Evolutionary conservation across 2,113 vertebrate genomes (phyloP), one percentile per base, ranked within the genome.

Genomic region (Aythya baeri): DNA sequence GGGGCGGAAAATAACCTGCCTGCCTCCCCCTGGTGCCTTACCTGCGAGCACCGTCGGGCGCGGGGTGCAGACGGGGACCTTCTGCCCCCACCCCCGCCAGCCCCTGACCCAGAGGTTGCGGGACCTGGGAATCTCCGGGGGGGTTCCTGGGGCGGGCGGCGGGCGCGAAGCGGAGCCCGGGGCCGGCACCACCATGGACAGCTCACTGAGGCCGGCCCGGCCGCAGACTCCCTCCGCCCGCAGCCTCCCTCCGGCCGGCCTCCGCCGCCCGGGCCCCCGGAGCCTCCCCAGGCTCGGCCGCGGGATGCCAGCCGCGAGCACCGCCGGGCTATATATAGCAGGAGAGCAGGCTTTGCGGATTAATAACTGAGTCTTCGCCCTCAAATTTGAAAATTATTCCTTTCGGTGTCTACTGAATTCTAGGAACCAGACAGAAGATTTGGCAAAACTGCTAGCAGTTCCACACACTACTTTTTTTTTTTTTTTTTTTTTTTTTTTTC

Each of bases 171-270:
- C 46, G 46, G 46, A 49, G 46, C 20, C 20, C 46, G 46, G 46
- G 46, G 46, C 46, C 20, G 73, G 68, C 70, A 92, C 96, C 97
- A 98, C 97, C 97, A 98, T 98, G 97, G 97, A 98, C 97, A 98
- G 97, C 97, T 97, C 97, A 96, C 96, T 59, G 83, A 93, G 87
- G 88, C 91, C 57, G 49, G 83, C 72, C 80, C 73, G 67, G 63
- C 71, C 61, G 73, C 82, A 34, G 61, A 23, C 61, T 62, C 61
- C 61, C 15, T 62, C 61, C 25, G 34, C 59, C 34, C 36, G 59
- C 9, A 36, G 59, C 22, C 59, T 23, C n/a, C 34, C 34, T 62
- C 59, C 34, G 23, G 22, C 59, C 34, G 34, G 34, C 61, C 61
- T 63, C 36, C 61, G 15, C 65, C 59, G 34, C 44, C 83, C 63